These are phyloP conservation scores for Trematocara caparti DNA, from an alignment of 2,797 vertebrate genomes.

Conservation along the genomic window DNA sequence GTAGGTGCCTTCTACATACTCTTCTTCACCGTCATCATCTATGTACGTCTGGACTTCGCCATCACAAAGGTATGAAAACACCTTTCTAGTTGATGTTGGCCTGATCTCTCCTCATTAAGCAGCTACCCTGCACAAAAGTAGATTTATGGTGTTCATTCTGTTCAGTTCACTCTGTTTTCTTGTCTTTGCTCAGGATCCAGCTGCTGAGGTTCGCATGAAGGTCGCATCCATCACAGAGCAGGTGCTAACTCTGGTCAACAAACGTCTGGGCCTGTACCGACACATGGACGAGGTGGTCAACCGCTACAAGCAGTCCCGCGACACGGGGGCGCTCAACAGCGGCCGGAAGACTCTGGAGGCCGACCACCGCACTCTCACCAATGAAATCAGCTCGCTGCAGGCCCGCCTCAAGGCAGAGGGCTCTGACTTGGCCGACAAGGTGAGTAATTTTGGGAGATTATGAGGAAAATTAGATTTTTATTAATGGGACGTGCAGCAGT, in stretches of 20 bases:
- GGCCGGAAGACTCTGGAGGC: slow-evolving; percentile 91
- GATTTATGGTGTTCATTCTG: neutral
- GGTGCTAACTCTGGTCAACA: slow-evolving; percentile 95
- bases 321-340: slow-evolving; percentile 88
- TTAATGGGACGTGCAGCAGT: neutral
- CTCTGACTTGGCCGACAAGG: slow-evolving; percentile 94
- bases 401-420: slow-evolving; percentile 93
- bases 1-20: slow-evolving; percentile 96
- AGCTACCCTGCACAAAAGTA: neutral
- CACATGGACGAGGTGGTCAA: slow-evolving; percentile 96
- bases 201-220: slow-evolving; percentile 97
- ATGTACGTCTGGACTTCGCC: slow-evolving; percentile 95
- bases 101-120: neutral
- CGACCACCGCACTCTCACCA: slow-evolving; percentile 89
- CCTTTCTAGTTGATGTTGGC: neutral
- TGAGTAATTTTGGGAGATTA: slow-evolving; percentile 33
- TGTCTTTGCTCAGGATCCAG: slow-evolving; percentile 83
- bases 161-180: neutral
- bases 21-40: slow-evolving; percentile 98
- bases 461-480: neutral
- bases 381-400: slow-evolving; percentile 88
- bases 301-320: slow-evolving; percentile 94
- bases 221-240: slow-evolving; percentile 98
- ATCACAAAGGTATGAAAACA: slow-evolving; percentile 89
- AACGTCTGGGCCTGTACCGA: slow-evolving; percentile 92